phyloP scores from a whole-genome alignment of 2,888 invertebrate genomes.

The Lacanobia wlatinum region DNA sequence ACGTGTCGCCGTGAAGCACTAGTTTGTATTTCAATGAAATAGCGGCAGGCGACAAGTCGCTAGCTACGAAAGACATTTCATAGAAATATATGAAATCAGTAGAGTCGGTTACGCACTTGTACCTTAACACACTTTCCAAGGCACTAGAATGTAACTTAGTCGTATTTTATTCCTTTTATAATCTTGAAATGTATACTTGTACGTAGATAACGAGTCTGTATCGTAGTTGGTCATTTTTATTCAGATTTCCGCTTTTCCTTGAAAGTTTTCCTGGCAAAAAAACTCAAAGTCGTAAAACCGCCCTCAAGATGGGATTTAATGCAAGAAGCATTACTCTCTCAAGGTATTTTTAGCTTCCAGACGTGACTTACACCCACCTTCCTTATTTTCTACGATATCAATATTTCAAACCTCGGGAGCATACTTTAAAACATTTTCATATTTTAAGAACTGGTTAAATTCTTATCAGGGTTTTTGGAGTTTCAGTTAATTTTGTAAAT shows the following conservation, averaged over 20 bases:
- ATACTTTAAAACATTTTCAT: neutral
- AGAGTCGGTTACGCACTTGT: too few species aligned
- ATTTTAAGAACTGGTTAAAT: neutral
- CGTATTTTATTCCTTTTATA: too few species aligned
- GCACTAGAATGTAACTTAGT: too few species aligned
- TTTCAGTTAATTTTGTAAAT: neutral
- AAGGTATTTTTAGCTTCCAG: slow-evolving; percentile 7
- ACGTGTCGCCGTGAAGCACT: too few species aligned
- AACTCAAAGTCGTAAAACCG: neutral
- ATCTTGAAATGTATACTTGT: neutral
- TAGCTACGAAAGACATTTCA: too few species aligned
- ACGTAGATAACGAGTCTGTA: neutral
- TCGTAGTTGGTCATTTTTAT: too few species aligned
- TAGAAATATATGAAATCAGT: too few species aligned
- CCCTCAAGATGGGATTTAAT: neutral
- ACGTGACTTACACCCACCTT: neutral
- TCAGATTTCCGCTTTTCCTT: neutral
- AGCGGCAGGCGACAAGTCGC: too few species aligned
- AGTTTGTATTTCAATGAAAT: too few species aligned
- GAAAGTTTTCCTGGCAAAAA: neutral
- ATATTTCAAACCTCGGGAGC: neutral
- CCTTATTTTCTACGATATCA: neutral
- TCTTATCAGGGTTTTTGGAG: neutral
- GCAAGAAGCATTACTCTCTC: neutral
- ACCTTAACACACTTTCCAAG: too few species aligned